phyloP scores from a whole-genome alignment of 2,888 invertebrate genomes.

The Gymnosoma rotundatum region DNA sequence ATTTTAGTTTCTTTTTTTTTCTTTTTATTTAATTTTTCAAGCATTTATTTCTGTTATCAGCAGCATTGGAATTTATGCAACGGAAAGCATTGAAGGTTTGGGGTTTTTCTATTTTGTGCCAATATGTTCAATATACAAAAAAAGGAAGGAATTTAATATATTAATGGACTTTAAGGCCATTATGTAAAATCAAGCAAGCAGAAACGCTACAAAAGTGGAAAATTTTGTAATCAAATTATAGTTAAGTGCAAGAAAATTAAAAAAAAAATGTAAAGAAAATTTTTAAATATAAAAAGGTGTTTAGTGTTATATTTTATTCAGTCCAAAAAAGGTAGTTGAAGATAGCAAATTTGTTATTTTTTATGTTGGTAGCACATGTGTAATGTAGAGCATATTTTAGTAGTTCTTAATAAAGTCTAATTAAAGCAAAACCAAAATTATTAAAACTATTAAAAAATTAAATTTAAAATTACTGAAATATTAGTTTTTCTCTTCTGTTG shows the following conservation, averaged over 20 bases:
- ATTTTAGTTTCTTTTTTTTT: background rate
- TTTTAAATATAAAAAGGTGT: background rate
- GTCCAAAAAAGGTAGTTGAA: too few species aligned
- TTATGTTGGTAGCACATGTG: background rate
- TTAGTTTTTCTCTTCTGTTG: too few species aligned
- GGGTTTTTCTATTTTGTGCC: background rate
- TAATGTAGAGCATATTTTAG: too few species aligned
- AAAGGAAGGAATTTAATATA: conserved; percentile 34
- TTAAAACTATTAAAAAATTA: too few species aligned
- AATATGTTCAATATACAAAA: conserved; percentile 1
- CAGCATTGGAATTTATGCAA: conserved; percentile 34
- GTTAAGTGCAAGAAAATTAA: background rate
- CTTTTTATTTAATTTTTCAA: conserved; percentile 9
- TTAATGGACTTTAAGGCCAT: conserved; percentile 40
- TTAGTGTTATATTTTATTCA: too few species aligned
- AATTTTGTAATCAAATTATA: conserved; percentile 53
- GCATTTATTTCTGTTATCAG: conserved; percentile 27
- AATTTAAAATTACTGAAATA: too few species aligned
- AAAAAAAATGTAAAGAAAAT: background rate
- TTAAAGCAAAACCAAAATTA: too few species aligned
- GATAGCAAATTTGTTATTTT: too few species aligned
- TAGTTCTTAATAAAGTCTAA: too few species aligned
- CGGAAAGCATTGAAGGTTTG: conserved; percentile 1
- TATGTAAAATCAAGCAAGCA: conserved; percentile 44
- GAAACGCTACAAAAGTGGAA: conserved; percentile 27